These are phyloP conservation scores for Anomalospiza imberbis DNA, from an alignment of 2,797 vertebrate species.

Conservation along the genomic window DNA sequence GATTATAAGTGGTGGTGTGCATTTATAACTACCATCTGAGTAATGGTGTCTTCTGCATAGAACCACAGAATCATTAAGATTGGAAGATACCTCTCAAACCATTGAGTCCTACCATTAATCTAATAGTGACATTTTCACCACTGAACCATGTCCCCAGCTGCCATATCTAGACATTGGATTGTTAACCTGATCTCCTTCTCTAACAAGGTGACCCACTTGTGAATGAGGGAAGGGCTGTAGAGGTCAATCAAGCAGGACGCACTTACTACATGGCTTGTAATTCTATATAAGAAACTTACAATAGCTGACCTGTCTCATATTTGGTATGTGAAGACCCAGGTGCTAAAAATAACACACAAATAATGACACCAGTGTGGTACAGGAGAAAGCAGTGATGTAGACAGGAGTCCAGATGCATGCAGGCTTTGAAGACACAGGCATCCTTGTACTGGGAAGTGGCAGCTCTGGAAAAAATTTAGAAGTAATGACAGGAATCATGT, in stretches of 20 bases:
- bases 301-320: not conserved
- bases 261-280: not conserved
- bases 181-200: not conserved
- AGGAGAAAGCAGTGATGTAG: not conserved
- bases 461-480: not conserved
- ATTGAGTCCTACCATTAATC: not conserved
- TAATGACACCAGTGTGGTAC: not conserved
- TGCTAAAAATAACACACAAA: not conserved
- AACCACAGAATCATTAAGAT: not conserved
- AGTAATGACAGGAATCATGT: not conserved
- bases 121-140: not conserved
- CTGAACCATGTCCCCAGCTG: not conserved
- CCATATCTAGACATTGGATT: not conserved
- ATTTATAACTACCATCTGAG: not conserved
- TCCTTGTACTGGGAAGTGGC: not conserved
- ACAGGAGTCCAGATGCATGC: not conserved
- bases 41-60: not conserved
- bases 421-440: not conserved
- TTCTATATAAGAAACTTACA: not conserved
- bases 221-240: not conserved
- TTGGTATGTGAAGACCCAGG: rapidly evolving
- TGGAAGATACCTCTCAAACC: not conserved
- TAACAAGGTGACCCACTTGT: not conserved
- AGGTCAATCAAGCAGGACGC: not conserved
- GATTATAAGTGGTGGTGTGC: not conserved